These are phyloP conservation scores for Augochlorella aurata DNA, from an alignment of 2,888 invertebrate species.

Conservation along the genomic window DNA sequence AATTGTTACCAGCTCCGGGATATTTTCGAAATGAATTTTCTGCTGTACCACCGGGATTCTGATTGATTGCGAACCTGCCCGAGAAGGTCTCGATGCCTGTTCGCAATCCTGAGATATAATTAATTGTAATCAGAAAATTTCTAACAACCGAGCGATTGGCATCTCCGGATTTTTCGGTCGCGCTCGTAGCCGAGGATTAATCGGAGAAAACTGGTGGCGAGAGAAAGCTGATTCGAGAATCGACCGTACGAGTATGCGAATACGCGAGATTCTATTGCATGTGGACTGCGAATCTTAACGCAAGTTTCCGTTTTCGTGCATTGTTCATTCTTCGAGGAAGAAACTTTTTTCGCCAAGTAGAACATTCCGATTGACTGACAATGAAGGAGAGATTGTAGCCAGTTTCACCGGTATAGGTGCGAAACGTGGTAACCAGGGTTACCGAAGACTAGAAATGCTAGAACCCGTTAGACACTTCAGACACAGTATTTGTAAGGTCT, in stretches of 20 bases:
- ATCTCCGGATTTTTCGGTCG: neutral
- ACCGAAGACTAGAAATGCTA: too few relatives aligned
- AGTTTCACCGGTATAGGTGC: too few relatives aligned
- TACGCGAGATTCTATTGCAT: too few relatives aligned
- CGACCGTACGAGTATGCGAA: neutral
- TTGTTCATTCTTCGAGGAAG: neutral
- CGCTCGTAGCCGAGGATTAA: neutral
- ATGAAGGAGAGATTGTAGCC: too few relatives aligned
- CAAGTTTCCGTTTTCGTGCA: neutral
- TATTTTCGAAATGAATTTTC: conserved; percentile 46
- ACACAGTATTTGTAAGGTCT: too few relatives aligned
- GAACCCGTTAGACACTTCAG: too few relatives aligned
- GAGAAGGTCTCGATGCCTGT: neutral
- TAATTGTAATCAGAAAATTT: neutral
- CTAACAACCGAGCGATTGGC: neutral
- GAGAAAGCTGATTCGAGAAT: neutral
- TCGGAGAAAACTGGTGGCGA: neutral
- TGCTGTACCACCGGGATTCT: neutral
- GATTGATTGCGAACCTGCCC: neutral
- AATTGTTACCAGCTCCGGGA: conserved; percentile 59
- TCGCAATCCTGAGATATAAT: neutral
- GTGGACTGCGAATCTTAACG: neutral
- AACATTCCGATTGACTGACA: neutral
- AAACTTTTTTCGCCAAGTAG: neutral
- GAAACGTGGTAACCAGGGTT: too few relatives aligned